These are phyloP conservation scores for Neotoma lepida DNA, from an alignment of 2,113 vertebrate species.

Conservation along the genomic window DNA sequence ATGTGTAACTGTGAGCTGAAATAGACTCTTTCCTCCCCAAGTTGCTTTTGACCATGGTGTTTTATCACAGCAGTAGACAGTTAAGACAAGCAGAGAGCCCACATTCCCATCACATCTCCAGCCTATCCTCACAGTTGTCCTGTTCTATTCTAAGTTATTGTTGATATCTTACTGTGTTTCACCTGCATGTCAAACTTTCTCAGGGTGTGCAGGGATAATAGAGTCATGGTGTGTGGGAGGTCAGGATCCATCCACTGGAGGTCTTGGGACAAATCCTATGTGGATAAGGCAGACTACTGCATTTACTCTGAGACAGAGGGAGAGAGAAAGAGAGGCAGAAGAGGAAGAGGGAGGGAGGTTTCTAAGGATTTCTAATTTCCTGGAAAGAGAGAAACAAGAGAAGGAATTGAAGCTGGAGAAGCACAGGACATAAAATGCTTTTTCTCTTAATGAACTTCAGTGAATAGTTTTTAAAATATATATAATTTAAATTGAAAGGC, in stretches of 20 bases:
- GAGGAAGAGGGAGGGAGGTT: not conserved
- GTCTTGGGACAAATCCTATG: too few relatives aligned
- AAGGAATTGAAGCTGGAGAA: not conserved
- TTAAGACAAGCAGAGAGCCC: not conserved
- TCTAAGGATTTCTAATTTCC: constrained; percentile 30
- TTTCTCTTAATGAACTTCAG: constrained; percentile 57
- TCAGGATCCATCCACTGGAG: not conserved
- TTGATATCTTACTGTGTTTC: not conserved
- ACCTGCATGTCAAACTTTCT: not conserved
- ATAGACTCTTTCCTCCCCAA: not conserved
- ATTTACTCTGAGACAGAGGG: not conserved
- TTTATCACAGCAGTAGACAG: not conserved
- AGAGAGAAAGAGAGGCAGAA: not conserved
- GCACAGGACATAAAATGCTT: not conserved
- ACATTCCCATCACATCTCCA: not conserved
- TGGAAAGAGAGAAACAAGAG: constrained; percentile 2
- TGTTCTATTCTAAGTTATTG: not conserved
- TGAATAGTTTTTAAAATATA: not conserved
- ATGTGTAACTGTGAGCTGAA: not conserved
- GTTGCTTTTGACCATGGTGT: not conserved
- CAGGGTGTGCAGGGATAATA: not conserved
- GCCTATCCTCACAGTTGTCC: not conserved
- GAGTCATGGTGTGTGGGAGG: not conserved
- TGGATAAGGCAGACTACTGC: not conserved
- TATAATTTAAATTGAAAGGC: constrained; percentile 70